Base-by-base conservation (phyloP, 1,140 invertebrate species). In the Drosophila carrolli region DNA sequence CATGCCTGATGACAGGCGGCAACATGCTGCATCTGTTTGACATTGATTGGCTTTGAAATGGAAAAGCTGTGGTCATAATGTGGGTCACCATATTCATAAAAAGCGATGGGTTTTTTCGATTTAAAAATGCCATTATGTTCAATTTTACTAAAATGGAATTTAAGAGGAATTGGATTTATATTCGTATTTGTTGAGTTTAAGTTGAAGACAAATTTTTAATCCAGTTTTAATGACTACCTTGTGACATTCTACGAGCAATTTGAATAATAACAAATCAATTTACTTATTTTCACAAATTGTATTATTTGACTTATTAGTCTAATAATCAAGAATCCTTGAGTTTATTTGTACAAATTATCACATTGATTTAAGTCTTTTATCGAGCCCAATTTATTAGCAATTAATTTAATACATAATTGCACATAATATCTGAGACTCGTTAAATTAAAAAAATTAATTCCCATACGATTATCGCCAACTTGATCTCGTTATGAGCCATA, bases 401-500 rank as follows among this genome's bases (percentile, higher is more conserved):
- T 50, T 44, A n/a, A 63, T 48, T 60, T 38, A 32, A 16, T 8
- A 9, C 19, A 32, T 8, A 32, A 13, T n/a, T 8, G 0, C 11
- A 3, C 29, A 11, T 46, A 2, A 46, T n/a, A 37, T 9, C 7
- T 10, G 10, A 13, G 16, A 43, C 41, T 41, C 13, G 27, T 38
- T 47, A 10, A 10, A 50, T 16, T 35, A 14, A 7, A 13, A 23
- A 32, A 68, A 70, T 70, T 57, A 50, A 71, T 71, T 50, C 11
- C 29, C 23, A 10, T 1, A n/a, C 13, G 65, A 72, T 72, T 60
- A 73, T 73, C 55, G n/a, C 46, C 38, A 37, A 9, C 29, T 10
- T 9, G 73, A 79, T 75, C 60, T 75, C 70, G 59, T 83, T 65
- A 79, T 75, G 75, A 73, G 58, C 44, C 65, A 48, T 59, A 61